phyloP scores from a whole-genome alignment of 2,888 invertebrate genomes.

The Charanyca ferruginea region DNA sequence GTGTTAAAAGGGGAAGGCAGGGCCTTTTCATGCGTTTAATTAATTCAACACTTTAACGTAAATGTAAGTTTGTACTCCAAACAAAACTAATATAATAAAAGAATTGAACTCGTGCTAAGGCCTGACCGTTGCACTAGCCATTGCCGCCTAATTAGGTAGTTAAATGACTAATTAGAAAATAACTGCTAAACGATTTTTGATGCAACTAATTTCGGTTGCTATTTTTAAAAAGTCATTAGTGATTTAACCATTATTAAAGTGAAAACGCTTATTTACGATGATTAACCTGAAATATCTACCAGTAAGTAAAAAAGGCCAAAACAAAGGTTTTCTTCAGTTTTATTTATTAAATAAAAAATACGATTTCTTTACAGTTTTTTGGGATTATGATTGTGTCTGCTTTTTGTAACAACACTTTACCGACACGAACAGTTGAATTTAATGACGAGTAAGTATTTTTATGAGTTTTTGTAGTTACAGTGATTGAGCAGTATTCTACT shows the following conservation, averaged over 20 bases:
- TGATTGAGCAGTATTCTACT: too few relatives aligned
- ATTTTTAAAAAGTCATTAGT: conserved; percentile 13
- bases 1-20: too few relatives aligned
- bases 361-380: conserved; percentile 39
- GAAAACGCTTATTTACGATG: conserved; percentile 13
- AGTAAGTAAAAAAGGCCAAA: conserved; percentile 29
- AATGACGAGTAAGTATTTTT: conserved; percentile 17
- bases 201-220: conserved; percentile 10
- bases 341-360: not conserved
- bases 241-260: conserved; percentile 19
- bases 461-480: not conserved
- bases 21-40: too few relatives aligned
- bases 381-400: conserved; percentile 24
- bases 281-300: conserved; percentile 13
- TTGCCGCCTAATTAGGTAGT: not conserved
- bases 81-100: conserved; percentile 11
- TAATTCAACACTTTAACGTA: too few relatives aligned
- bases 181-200: conserved; percentile 6
- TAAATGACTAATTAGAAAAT: conserved; percentile 29
- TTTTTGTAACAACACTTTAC: conserved; percentile 13
- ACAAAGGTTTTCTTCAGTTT: not conserved
- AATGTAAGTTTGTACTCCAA: not conserved
- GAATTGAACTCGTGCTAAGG: not conserved
- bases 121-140: not conserved
- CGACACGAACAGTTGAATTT: not conserved